Evolutionary conservation across 2,797 vertebrate species (phyloP).

Genomic region (Falco columbarius): DNA sequence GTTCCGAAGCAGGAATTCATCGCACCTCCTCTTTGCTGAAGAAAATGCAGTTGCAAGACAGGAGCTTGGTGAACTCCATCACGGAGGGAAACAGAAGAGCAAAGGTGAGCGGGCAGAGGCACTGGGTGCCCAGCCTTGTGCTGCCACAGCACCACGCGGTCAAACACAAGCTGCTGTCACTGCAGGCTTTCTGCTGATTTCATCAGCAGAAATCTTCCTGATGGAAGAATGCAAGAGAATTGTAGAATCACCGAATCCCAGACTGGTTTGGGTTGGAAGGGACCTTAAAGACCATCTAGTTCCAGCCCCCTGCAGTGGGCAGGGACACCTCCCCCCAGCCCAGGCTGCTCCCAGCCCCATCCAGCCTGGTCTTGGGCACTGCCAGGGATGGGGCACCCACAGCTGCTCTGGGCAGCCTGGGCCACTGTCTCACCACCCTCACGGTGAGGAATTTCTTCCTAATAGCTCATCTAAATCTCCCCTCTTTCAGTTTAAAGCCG

Average conservation of each 20-base stretch:
- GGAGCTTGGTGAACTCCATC: neutral
- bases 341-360: too few species aligned
- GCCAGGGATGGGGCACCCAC: too few species aligned
- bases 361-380: too few species aligned
- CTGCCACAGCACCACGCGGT: neutral
- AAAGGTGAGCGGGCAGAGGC: neutral
- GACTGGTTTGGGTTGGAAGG: neutral
- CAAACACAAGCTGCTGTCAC: neutral
- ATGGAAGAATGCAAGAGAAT: neutral
- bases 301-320: too few species aligned
- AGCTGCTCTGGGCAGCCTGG: too few species aligned
- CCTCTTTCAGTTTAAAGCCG: too few species aligned
- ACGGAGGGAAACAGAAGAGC: rapidly evolving
- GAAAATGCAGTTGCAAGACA: rapidly evolving
- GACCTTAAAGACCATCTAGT: too few species aligned
- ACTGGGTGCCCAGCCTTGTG: neutral
- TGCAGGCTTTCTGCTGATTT: neutral
- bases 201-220: neutral
- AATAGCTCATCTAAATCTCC: too few species aligned
- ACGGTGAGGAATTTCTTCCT: too few species aligned
- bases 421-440: too few species aligned
- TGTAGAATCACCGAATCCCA: neutral
- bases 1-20: neutral
- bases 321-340: too few species aligned
- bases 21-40: neutral